A percentile compares a stretch with the other conserved stretches of the same genome.
phyloP scores from a whole-genome alignment of 2,797 vertebrate genomes.

The Mormyrus proboscirostris region DNA sequence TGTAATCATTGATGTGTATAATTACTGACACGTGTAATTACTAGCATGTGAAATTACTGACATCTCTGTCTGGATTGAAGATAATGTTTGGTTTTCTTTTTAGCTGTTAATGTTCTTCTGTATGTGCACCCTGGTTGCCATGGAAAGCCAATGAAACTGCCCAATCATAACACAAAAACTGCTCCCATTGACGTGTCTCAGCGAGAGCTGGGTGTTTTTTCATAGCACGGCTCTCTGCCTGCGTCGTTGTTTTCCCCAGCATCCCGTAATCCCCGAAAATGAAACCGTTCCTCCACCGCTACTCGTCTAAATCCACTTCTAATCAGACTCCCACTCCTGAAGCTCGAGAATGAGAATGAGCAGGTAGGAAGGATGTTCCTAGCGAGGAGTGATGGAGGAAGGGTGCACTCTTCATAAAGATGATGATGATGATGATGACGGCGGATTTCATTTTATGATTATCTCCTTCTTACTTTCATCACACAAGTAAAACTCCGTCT shows the following conservation, averaged over 20 bases:
- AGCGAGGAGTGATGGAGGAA: not conserved
- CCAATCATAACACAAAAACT: not conserved
- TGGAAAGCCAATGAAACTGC: conserved; percentile 6
- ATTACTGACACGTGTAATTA: not conserved
- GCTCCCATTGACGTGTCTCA: not conserved
- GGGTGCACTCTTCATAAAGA: not conserved
- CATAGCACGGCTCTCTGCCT: not conserved
- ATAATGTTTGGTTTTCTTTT: not conserved
- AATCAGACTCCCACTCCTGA: not conserved
- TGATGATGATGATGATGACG: not conserved
- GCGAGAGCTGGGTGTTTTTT: not conserved
- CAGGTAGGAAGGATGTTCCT: not conserved
- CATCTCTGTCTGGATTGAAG: not conserved
- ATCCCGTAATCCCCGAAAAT: not conserved
- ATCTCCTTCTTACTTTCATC: not conserved
- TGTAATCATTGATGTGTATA: not conserved
- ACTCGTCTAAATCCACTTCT: not conserved
- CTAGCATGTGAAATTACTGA: not conserved
- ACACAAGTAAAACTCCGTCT: not conserved
- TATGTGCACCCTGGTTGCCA: not conserved
- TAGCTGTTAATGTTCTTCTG: not conserved
- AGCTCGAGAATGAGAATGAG: not conserved
- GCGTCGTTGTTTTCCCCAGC: not conserved
- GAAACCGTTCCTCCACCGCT: not conserved
- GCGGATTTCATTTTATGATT: not conserved